These are phyloP conservation scores for Trichechus manatus DNA, from an alignment of 2,113 vertebrate genomes.

Conservation along the genomic window DNA sequence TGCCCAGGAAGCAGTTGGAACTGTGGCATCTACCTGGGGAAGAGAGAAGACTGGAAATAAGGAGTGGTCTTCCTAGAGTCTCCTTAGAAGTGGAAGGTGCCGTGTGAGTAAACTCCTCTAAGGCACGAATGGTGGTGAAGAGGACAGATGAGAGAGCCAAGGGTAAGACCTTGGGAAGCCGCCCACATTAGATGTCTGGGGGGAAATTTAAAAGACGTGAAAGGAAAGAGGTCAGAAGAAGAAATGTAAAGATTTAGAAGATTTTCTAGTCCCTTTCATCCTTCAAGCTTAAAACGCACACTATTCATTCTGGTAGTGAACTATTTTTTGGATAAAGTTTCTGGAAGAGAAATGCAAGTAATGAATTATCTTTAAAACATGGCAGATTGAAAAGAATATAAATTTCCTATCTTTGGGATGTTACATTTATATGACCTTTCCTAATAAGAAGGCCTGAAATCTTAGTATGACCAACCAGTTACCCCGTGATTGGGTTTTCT, in stretches of 20 bases:
- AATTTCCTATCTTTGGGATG: not conserved
- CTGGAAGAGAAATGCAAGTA: conserved; percentile 39
- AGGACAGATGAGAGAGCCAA: not conserved
- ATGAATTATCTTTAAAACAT: conserved; percentile 1
- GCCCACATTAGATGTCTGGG: not conserved
- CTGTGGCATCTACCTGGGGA: not conserved
- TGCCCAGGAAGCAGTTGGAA: not conserved
- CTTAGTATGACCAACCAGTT: not conserved
- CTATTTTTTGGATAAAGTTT: conserved; percentile 31
- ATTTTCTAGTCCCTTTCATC: not conserved
- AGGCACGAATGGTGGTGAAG: not conserved
- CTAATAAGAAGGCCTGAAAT: conserved; percentile 9
- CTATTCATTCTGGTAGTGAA: conserved; percentile 11
- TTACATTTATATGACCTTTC: conserved; percentile 30
- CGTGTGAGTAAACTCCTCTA: not conserved
- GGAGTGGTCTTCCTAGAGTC: not conserved
- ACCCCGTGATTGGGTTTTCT: not conserved
- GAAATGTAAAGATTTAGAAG: not conserved
- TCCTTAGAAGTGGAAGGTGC: not conserved
- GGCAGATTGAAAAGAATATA: not conserved
- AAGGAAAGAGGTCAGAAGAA: not conserved
- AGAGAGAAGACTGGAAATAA: not conserved
- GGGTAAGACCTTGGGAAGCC: not conserved
- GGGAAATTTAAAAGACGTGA: not conserved
- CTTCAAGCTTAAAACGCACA: not conserved